These are phyloP conservation scores for Cottoperca gobio DNA, from an alignment of 2,797 vertebrate genomes.

Conservation along the genomic window DNA sequence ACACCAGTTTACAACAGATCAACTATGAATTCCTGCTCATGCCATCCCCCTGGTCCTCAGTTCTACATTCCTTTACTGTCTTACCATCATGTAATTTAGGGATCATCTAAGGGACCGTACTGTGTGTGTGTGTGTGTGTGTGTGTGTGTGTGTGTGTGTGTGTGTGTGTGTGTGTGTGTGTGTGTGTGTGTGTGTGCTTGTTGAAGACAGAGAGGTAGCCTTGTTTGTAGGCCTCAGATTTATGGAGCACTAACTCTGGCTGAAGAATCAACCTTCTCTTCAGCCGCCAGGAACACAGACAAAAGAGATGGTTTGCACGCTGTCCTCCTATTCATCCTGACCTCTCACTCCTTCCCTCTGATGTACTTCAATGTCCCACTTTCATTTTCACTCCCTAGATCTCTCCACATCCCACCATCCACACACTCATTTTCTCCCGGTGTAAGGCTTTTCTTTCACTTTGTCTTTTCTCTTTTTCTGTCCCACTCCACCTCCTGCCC, in stretches of 20 bases:
- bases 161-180: conserved; percentile 17
- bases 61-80: neutral
- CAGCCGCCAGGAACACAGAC: conserved; percentile 56
- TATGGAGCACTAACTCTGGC: conserved; percentile 63
- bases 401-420: conserved; percentile 55
- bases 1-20: neutral
- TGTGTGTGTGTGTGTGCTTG: conserved; percentile 18
- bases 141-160: conserved; percentile 10
- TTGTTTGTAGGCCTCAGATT: conserved; percentile 72
- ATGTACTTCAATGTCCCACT: conserved; percentile 62
- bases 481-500: conserved; percentile 28
- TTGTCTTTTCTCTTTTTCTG: conserved; percentile 7
- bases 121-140: conserved; percentile 1
- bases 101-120: conserved; percentile 24
- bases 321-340: conserved; percentile 69
- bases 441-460: conserved; percentile 12
- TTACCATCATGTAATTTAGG: neutral
- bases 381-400: conserved; percentile 46
- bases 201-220: conserved; percentile 48
- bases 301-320: conserved; percentile 73
- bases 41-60: neutral
- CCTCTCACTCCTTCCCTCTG: conserved; percentile 62
- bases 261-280: conserved; percentile 71
- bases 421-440: conserved; percentile 19
- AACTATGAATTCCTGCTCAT: neutral